Percentiles rank a stretch among this genome's conserved stretches.
These are phyloP conservation scores for Ectobius pallidus DNA, from an alignment of 2,888 invertebrate genomes.

Conservation along the genomic window DNA sequence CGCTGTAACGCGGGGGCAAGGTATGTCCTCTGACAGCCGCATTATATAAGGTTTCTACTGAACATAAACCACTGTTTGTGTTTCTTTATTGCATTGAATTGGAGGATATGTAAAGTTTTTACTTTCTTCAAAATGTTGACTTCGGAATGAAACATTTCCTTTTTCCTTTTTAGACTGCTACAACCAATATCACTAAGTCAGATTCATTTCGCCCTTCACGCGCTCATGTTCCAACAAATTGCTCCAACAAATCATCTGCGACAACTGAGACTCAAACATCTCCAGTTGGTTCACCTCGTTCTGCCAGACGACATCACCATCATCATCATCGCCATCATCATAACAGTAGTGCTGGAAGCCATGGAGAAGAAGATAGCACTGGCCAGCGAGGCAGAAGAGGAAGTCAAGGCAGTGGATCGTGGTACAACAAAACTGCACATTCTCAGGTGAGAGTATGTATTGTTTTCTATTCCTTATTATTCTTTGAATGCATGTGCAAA, in stretches of 20 bases:
- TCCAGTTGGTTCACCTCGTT: conserved; percentile 50
- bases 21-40: too few species aligned
- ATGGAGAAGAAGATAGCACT: conserved; percentile 41
- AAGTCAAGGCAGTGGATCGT: conserved; percentile 44
- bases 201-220: conserved; percentile 27
- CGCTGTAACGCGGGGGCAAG: too few species aligned
- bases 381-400: conserved; percentile 44
- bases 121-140: too few species aligned
- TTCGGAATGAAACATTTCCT: too few species aligned
- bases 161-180: not conserved
- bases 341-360: conserved; percentile 35
- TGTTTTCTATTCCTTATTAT: too few species aligned
- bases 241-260: conserved; percentile 38
- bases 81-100: too few species aligned
- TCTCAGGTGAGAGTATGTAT: conserved; percentile 46
- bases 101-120: too few species aligned
- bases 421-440: conserved; percentile 49
- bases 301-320: conserved; percentile 54
- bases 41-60: too few species aligned
- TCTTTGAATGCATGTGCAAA: too few species aligned
- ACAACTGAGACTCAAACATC: conserved; percentile 51
- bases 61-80: too few species aligned
- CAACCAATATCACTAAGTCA: conserved; percentile 15
- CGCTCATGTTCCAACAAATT: conserved; percentile 8
- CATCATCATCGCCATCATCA: conserved; percentile 48